Conservation (phyloP, 2,797 vertebrate species). For the Channallabes apus region DNA sequence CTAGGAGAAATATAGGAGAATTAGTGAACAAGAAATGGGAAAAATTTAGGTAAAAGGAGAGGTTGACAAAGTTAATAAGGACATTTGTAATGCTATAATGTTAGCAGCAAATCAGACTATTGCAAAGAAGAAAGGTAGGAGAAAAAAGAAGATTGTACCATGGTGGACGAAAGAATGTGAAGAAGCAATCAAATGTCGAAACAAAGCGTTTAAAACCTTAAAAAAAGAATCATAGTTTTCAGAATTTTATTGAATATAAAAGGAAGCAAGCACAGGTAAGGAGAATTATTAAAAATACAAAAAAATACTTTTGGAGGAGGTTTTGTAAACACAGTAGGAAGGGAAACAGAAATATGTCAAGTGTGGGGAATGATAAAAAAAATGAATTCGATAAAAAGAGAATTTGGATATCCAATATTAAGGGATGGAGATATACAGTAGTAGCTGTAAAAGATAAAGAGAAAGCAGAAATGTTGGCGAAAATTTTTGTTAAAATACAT, state of each 20-base stretch:
- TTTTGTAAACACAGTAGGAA: constrained; percentile 1
- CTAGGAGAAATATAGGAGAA: too few species aligned
- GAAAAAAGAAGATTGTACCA: background rate
- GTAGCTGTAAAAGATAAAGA: background rate
- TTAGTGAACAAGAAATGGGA: too few species aligned
- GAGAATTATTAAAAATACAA: constrained; percentile 16
- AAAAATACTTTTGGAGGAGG: background rate
- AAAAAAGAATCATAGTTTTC: background rate
- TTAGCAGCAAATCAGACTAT: too few species aligned
- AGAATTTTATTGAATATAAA: constrained; percentile 8
- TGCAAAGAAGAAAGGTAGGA: too few species aligned
- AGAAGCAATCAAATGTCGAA: background rate
- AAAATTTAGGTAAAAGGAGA: too few species aligned
- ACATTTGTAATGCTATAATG: too few species aligned
- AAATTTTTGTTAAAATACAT: background rate
- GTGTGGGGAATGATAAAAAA: background rate
- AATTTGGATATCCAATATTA: background rate
- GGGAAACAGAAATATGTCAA: background rate
- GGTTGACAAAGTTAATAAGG: too few species aligned
- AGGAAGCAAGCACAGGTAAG: background rate
- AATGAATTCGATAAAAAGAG: background rate
- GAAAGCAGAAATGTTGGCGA: background rate
- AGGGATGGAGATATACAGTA: background rate
- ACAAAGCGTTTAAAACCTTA: constrained; percentile 22
- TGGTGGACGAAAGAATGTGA: constrained; percentile 15